Evolutionary conservation across 2,113 vertebrate species (phyloP).

Genomic region (Saguinus imperator): DNA sequence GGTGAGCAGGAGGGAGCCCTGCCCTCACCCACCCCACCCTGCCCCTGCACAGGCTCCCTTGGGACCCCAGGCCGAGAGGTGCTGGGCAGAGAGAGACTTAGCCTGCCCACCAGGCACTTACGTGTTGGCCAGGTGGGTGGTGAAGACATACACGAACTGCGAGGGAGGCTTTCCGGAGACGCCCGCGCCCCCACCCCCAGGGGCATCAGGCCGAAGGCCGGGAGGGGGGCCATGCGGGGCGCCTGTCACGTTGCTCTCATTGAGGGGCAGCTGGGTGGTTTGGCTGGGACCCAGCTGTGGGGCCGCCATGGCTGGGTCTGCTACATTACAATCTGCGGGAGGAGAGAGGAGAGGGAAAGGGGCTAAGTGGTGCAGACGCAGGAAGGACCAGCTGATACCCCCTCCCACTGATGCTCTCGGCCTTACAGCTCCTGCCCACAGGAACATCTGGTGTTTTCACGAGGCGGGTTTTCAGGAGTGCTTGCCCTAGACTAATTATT

Average conservation of each 20-base stretch:
- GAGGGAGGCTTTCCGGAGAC: conserved; percentile 85
- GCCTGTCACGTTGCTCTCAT: conserved; percentile 83
- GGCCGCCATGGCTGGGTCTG: conserved; percentile 89
- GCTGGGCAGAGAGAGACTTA: rapidly evolving
- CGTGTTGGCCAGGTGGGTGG: conserved; percentile 97
- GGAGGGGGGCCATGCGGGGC: conserved; percentile 80
- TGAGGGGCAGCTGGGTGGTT: conserved; percentile 86
- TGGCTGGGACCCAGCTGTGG: conserved; percentile 89
- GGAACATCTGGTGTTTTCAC: neutral
- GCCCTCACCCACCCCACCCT: neutral
- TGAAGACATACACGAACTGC: conserved; percentile 97
- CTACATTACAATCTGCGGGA: conserved; percentile 86
- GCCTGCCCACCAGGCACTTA: conserved; percentile 77
- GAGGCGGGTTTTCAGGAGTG: neutral
- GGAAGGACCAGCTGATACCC: no score
- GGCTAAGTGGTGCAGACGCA: neutral
- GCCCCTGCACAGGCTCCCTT: neutral
- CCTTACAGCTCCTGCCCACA: neutral
- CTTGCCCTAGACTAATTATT: neutral
- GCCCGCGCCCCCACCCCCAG: conserved; percentile 68
- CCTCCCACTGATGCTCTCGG: neutral
- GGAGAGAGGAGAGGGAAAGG: neutral
- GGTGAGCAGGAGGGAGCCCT: neutral
- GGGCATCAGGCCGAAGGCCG: conserved; percentile 84
- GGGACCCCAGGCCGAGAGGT: neutral